Conservation (phyloP, 2,113 vertebrate species). For the Anguilla japonica region DNA sequence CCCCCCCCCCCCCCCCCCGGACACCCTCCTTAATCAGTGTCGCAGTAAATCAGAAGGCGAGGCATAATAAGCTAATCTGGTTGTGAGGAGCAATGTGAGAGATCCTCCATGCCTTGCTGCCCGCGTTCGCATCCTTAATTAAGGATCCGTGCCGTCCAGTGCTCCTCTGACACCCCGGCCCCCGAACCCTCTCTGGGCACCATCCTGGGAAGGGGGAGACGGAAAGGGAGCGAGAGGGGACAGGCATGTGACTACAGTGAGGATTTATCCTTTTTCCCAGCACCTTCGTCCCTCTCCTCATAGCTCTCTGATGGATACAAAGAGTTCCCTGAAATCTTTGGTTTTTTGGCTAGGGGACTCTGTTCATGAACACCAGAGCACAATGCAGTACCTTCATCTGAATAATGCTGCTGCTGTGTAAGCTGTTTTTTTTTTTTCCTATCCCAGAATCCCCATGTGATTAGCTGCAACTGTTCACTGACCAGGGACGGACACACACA, state of each 20-base stretch:
- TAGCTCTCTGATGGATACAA: background rate
- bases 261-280: background rate
- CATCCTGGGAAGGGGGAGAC: background rate
- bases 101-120: background rate
- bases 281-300: background rate
- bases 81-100: slow-evolving; percentile 38
- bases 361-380: background rate
- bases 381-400: background rate
- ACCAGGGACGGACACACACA: background rate
- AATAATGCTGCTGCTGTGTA: background rate
- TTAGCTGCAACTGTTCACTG: background rate
- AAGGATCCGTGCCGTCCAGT: slow-evolving; percentile 32
- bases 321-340: background rate
- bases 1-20: slow-evolving; percentile 8
- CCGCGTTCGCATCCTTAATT: slow-evolving; percentile 45
- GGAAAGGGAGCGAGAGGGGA: background rate
- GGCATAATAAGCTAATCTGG: slow-evolving; percentile 52
- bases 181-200: background rate
- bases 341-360: background rate
- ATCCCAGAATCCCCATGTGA: background rate
- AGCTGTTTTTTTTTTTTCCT: background rate
- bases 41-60: slow-evolving; percentile 55
- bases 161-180: background rate
- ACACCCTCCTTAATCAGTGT: slow-evolving; percentile 59
- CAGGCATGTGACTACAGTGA: background rate